Evolutionary conservation across 2,113 vertebrate genomes (phyloP), one percentile per base, ranked within the genome.

Genomic region (Uropsilus gracilis): DNA sequence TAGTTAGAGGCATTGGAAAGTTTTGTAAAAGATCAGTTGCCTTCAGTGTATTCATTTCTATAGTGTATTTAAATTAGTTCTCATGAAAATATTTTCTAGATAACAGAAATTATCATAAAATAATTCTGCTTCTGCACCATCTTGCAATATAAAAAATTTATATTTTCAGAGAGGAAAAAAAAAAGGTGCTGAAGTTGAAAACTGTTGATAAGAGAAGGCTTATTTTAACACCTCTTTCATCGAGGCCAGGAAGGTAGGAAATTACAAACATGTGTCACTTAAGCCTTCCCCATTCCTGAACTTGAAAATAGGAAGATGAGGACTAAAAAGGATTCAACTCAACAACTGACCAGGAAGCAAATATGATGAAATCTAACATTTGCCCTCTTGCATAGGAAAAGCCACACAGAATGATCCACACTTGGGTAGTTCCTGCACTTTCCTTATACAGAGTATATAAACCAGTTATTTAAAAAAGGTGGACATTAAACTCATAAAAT

Each of bases 11-110:
- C 32, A 86, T 73, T 53, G 73, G 22, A 93, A 7, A 59, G 32
- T 44, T 68, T 7, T 50, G 55, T 93, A 78, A 93, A 95, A 69
- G 26, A 83, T 63, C 69, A 69, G 46, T 20, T 90, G 24, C 50
- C 69, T 87, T 0, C 1, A 75, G 22, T 77, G 78, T 68, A 69
- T 75, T 86, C 50, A 61, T 90, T 90, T 82, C 24, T 44, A 20
- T 78, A 77, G 39, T 86, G 44, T 48, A 86, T 72, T 71, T 50
- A 73, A 48, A 0, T 71, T 37, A 57, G 13, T 72, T 82, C 26
- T 94, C 46, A 89, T 69, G 50, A 89, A 86, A 91, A 82, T 55
- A 75, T 73, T 88, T 91, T 63, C 44, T 94, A 66, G 53, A 37
- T 86, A 82, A 75, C 18, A 16, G 57, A 75, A 7, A 48, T 30